phyloP scores from a whole-genome alignment of 2,888 invertebrate genomes.

The Luffia ferchaultella region DNA sequence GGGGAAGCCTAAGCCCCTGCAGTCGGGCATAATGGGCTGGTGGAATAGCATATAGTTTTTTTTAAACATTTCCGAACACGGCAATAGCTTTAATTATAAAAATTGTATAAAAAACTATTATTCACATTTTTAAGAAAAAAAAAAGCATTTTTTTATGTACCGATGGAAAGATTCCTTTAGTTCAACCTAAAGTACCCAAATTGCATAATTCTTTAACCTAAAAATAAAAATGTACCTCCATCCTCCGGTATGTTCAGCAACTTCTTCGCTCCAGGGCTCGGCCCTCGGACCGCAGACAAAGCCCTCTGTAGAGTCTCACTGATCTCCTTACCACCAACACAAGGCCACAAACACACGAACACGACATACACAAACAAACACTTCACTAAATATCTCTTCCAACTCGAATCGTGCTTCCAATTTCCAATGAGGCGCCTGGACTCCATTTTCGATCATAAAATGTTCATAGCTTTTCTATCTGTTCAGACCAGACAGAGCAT shows the following conservation, averaged over 20 bases:
- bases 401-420: conserved; percentile 39
- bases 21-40: too few species aligned
- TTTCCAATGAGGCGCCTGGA: conserved; percentile 18
- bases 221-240: conserved; percentile 47
- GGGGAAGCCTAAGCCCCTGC: too few species aligned
- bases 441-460: not conserved
- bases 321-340: conserved; percentile 47
- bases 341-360: conserved; percentile 21
- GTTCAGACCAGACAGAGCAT: too few species aligned
- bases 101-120: too few species aligned
- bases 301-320: conserved; percentile 62
- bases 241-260: conserved; percentile 61
- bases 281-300: conserved; percentile 56
- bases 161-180: too few species aligned
- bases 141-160: too few species aligned
- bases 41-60: too few species aligned
- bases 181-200: too few species aligned
- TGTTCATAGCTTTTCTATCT: not conserved
- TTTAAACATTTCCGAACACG: too few species aligned
- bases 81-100: too few species aligned
- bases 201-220: too few species aligned
- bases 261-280: conserved; percentile 62
- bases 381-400: conserved; percentile 25
- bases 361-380: conserved; percentile 25
- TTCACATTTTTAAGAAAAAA: too few species aligned